Base-by-base conservation (phyloP, 2,797 vertebrate genomes). In the Chaetodon trifasciatus region DNA sequence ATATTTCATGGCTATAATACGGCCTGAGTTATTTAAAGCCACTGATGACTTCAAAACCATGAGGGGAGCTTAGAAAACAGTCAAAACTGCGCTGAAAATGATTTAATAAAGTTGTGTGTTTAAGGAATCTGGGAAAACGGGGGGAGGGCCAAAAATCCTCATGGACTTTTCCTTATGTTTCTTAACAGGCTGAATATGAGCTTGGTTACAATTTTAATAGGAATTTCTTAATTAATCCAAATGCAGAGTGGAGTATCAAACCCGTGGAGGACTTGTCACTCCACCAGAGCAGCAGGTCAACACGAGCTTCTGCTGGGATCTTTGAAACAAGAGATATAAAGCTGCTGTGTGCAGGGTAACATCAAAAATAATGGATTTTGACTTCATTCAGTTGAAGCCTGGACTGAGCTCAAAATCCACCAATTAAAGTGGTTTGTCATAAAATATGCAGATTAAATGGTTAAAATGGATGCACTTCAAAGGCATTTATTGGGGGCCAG, bases 191-290 rank as follows among this genome's bases (percentile, higher is more conserved):
- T 94, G 91, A 94, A 92, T 89, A 81, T 77, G 85, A 88, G 92
- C 91, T 92, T 93, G 84, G 92, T 93, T 93, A 91, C 87, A 89
- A 86, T 92, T 94, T 94, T 94, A 95, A 95, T 95, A 88, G 78
- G 92, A 92, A 89, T 92, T 93, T 92, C 92, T 95, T 96, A 96
- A 96, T 96, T 95, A 95, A 96, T 95, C 94, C 93, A 89, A 91
- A 93, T 92, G 93, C 70, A 92, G 92, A 95, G 89, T 93, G 89
- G 83, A 93, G 82, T 92, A 89, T 89, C 89, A 93, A 95, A 94
- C 88, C 93, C 91, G 37, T 74, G 70, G 93, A 95, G 95, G 91
- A 91, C 89, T 93, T 68, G 84, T 91, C 86, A 86, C 86, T 93
- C 84, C 89, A 92, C 58, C 76, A 88, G 92, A 94, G 93, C 90